Evolutionary conservation across 53 echinoderm and acorn worm genomes (phyloP), one percentile per base, ranked within the genome.

Genomic region (Paracentrotus lividus): DNA sequence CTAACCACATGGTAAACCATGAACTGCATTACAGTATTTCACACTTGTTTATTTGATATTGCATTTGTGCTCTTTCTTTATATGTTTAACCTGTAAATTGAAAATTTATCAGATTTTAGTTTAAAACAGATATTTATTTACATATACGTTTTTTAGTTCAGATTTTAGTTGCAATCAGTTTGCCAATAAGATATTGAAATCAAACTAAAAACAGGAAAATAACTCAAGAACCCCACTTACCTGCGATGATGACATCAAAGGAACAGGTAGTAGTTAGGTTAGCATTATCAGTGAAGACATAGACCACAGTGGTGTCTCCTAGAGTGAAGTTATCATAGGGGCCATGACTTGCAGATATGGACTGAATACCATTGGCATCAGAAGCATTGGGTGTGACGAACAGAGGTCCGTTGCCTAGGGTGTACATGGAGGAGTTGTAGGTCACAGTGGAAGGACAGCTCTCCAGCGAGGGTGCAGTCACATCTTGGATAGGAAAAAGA

Each of bases 241-340:
- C 96, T 31, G 32, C n/a, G 42, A 96, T 88, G 27, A 38, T 92
- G 7, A 96, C 86, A 54, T 36, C 65, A 42, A 96, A 95, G 18
- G 21, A 42, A 49, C 96, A 96, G 42, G 52, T 42, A 2, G 77
- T n/a, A 1, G 86, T 88, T 65, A 93, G 59, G 20, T 78, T 78
- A 2, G 95, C 95, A 44, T 10, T 33, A 36, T 96, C 96, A n/a
- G 88, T 52, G 44, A 95, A 95, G 2, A 93, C 88, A 92, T 96
- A 96, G 14, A 69, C 88, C 51, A 96, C 95, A 20, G 21, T 52
- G 14, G 96, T 96, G n/a, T 42, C 24, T 34, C 96, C 96, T 8
- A 96, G 76, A 43, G 76, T 86, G 72, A 96, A 96, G 38, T 31
- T 43, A 81, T 95, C 92, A 33, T 86, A 36, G 23, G 95, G 91